Conservation (phyloP, 2,113 vertebrate species). For the Excalfactoria chinensis region DNA sequence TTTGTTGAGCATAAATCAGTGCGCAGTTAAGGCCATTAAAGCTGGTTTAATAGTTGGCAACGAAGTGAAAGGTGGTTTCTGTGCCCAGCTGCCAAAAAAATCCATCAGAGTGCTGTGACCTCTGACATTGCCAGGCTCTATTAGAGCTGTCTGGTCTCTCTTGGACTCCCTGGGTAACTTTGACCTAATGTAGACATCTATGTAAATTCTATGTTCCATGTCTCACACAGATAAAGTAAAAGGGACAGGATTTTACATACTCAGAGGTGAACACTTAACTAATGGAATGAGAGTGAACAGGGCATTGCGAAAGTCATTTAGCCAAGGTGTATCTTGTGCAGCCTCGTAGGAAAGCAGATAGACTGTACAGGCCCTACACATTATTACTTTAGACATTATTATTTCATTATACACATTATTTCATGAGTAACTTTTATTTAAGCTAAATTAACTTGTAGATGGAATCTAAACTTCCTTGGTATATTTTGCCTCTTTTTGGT, state of each 20-base stretch:
- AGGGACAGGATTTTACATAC: background rate
- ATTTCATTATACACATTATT: no score
- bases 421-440: conserved; percentile 8
- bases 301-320: background rate
- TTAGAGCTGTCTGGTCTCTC: background rate
- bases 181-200: background rate
- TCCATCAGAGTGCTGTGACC: background rate
- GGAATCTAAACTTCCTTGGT: background rate
- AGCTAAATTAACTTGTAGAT: background rate
- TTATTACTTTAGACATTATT: no score
- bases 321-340: rapidly evolving
- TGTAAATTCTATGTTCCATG: background rate
- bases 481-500: background rate
- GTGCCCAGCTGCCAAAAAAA: background rate
- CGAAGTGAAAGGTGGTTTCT: background rate
- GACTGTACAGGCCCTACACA: background rate
- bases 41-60: background rate
- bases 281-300: background rate
- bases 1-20: background rate
- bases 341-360: background rate
- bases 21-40: background rate
- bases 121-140: rapidly evolving
- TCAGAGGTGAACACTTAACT: background rate
- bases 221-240: background rate
- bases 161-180: background rate